These are phyloP conservation scores for Alviniconcha strummeri DNA, from an alignment of 2,888 invertebrate species.

Conservation along the genomic window DNA sequence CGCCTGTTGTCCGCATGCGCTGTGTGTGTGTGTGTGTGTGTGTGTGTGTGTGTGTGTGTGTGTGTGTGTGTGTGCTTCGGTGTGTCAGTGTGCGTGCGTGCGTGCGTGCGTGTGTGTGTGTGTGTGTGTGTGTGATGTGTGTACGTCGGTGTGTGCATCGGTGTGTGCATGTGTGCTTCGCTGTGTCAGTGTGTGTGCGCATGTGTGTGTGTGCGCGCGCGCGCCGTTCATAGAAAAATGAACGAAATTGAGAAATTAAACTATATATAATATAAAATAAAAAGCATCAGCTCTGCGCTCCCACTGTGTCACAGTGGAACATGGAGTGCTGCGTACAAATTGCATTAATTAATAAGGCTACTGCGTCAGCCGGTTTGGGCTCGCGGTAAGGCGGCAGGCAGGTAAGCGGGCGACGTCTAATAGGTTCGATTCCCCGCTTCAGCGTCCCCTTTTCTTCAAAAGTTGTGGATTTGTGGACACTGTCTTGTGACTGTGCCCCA, in stretches of 20 bases:
- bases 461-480: no score
- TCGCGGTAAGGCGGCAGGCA: no score
- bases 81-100: background rate
- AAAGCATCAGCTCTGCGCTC: background rate
- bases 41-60: slow-evolving; percentile 2
- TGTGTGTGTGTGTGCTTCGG: background rate
- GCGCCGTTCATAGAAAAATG: background rate
- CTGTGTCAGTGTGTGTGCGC: slow-evolving; percentile 3
- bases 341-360: no score
- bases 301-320: background rate
- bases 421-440: no score
- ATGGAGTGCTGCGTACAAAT: background rate
- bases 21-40: background rate
- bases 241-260: background rate
- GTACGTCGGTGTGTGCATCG: background rate
- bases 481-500: no score
- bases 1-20: background rate
- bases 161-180: background rate
- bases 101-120: background rate
- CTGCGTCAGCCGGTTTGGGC: no score
- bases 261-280: background rate
- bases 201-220: background rate
- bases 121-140: background rate
- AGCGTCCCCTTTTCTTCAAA: no score
- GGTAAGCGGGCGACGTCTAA: no score